Evolutionary conservation across 2,797 vertebrate species (phyloP).

Genomic region (Mareca strepera): DNA sequence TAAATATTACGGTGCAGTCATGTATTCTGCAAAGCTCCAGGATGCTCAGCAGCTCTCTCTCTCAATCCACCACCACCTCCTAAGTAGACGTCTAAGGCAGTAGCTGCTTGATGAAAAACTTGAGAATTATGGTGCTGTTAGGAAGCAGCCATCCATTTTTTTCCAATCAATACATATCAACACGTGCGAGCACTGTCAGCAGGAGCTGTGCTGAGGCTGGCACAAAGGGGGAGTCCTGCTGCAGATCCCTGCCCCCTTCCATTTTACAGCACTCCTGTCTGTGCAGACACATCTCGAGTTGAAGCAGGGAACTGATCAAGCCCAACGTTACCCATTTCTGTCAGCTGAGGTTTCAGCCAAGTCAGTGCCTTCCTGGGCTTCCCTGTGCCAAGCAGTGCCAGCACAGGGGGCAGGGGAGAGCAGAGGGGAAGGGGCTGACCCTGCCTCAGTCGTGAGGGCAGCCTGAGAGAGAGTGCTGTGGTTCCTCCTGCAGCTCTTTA

Average conservation of each 20-base stretch:
- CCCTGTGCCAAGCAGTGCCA: not conserved
- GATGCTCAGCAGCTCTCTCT: not conserved
- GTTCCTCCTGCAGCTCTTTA: not conserved
- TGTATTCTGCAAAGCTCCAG: not conserved
- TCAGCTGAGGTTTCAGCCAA: not conserved
- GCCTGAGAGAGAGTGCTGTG: rapidly evolving
- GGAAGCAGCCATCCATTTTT: not conserved
- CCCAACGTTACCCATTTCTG: not conserved
- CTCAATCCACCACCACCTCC: not conserved
- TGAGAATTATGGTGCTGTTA: slow-evolving; percentile 8
- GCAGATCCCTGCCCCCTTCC: not conserved
- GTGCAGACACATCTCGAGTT: not conserved
- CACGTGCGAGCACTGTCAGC: not conserved
- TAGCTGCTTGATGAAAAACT: slow-evolving; percentile 11
- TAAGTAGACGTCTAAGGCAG: not conserved
- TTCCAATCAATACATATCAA: not conserved
- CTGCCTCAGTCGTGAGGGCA: not conserved
- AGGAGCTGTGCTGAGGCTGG: not conserved
- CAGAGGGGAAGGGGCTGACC: rapidly evolving
- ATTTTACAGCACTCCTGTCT: not conserved
- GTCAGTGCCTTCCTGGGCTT: rapidly evolving
- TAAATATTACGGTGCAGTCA: not conserved
- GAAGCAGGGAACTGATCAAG: not conserved
- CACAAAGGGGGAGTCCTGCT: not conserved
- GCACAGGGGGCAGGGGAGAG: not conserved